These are phyloP conservation scores for Leptopilina boulardi DNA, from an alignment of 1,140 invertebrate genomes.

Conservation along the genomic window DNA sequence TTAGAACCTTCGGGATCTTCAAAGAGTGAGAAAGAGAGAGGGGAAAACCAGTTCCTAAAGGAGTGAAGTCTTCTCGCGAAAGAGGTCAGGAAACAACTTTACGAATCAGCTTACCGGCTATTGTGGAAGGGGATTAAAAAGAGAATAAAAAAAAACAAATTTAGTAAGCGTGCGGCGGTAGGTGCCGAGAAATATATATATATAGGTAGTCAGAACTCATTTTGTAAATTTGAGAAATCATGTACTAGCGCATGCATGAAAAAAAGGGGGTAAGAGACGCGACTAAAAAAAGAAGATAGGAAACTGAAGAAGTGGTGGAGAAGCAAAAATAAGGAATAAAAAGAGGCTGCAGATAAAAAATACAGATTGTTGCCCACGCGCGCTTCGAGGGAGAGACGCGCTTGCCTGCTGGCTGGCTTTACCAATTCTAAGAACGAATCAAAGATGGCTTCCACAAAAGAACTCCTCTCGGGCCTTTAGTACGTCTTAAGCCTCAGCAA, in stretches of 20 bases:
- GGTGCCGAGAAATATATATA: neutral
- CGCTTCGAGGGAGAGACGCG: conserved; percentile 14
- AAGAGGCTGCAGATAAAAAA: conserved; percentile 15
- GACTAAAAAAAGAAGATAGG: conserved; percentile 7
- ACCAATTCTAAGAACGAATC: conserved; percentile 28
- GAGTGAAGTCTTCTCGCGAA: conserved; percentile 23
- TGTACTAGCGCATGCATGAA: neutral
- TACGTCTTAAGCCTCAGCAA: conserved; percentile 1
- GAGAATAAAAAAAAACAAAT: neutral
- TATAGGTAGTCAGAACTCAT: conserved; percentile 14
- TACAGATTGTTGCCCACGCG: conserved; percentile 33
- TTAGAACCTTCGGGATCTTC: conserved; percentile 27
- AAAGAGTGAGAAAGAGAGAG: neutral
- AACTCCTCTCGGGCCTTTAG: neutral
- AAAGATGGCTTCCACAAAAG: conserved; percentile 29
- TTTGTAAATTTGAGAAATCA: conserved; percentile 23
- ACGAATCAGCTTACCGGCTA: neutral
- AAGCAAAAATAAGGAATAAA: conserved; percentile 3
- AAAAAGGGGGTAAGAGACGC: conserved; percentile 3
- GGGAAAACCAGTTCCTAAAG: conserved; percentile 29
- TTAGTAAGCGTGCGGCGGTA: conserved; percentile 22
- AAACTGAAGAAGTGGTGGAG: conserved; percentile 12
- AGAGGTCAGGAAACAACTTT: conserved; percentile 31
- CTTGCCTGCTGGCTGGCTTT: conserved; percentile 19
- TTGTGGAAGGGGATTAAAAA: neutral